Percentiles rank a stretch among this genome's conserved stretches.
These are phyloP conservation scores for Congeria kusceri DNA, from an alignment of 2,888 invertebrate species.

Conservation along the genomic window DNA sequence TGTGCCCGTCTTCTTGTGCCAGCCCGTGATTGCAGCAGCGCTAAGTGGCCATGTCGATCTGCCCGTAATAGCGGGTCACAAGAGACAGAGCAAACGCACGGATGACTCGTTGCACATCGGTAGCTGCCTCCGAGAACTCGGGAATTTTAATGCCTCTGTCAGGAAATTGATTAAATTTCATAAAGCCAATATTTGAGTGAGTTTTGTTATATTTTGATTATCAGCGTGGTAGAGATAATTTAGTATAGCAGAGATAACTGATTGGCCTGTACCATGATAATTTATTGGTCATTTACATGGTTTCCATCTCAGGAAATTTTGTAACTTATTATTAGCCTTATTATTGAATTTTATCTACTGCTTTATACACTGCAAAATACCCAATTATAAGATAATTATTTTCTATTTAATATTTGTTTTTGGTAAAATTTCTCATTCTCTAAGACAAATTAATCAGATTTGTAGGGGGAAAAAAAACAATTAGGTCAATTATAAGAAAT, in stretches of 20 bases:
- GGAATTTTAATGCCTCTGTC: not conserved
- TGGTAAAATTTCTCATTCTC: too few relatives aligned
- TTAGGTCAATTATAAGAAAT: too few relatives aligned
- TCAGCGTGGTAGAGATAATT: not conserved
- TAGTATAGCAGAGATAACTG: not conserved
- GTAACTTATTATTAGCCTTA: too few relatives aligned
- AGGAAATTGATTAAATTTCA: conserved; percentile 34
- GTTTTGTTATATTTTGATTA: conserved; percentile 5
- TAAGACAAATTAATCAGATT: too few relatives aligned
- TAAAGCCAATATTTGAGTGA: conserved; percentile 3
- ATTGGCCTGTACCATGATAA: too few relatives aligned
- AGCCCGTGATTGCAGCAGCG: conserved; percentile 30
- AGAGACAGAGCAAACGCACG: conserved; percentile 35
- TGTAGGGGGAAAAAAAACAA: too few relatives aligned
- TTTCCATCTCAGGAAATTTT: too few relatives aligned
- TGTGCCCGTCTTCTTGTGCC: conserved; percentile 17
- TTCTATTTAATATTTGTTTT: too few relatives aligned
- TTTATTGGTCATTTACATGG: too few relatives aligned
- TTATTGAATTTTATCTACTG: too few relatives aligned
- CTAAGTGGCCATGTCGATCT: conserved; percentile 31
- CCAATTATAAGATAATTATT: too few relatives aligned
- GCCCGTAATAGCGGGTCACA: conserved; percentile 38
- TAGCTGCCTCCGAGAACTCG: not conserved
- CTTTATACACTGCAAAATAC: too few relatives aligned
- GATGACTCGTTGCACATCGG: conserved; percentile 48